phyloP scores from a whole-genome alignment of 2,797 vertebrate genomes.

The Astyanax mexicanus region DNA sequence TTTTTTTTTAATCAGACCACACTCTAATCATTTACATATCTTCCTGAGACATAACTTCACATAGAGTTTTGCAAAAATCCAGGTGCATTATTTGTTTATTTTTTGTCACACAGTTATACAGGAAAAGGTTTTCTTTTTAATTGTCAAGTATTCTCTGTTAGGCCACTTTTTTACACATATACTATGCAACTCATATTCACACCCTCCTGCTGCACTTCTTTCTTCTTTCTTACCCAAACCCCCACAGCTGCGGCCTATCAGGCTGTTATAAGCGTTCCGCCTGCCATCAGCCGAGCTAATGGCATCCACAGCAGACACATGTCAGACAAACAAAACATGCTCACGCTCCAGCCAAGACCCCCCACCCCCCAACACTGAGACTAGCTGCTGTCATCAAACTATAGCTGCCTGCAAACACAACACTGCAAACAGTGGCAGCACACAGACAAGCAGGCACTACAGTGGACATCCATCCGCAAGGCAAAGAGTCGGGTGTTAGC shows the following conservation, averaged over 20 bases:
- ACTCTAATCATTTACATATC: no score
- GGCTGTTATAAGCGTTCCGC: background rate
- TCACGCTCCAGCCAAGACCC: background rate
- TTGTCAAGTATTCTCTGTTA: conserved; percentile 7
- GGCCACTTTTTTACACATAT: background rate
- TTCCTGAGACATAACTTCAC: no score
- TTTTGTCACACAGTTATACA: no score
- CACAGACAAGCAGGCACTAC: background rate
- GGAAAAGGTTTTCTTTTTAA: background rate
- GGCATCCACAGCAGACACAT: background rate
- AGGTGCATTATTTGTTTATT: no score
- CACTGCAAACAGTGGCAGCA: conserved; percentile 1
- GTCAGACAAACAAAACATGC: background rate
- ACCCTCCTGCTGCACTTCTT: background rate
- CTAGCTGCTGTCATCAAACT: conserved; percentile 9
- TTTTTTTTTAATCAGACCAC: no score
- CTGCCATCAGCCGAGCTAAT: conserved; percentile 26
- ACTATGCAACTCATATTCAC: conserved; percentile 3
- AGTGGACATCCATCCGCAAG: conserved; percentile 10
- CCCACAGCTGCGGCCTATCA: background rate
- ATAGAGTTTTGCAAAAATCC: no score
- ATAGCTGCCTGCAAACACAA: conserved; percentile 7
- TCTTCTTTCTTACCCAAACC: background rate
- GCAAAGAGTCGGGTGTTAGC: conserved; percentile 16
- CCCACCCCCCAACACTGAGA: background rate